Evolutionary conservation across 1,140 invertebrate species (phyloP), one percentile per base, ranked within the genome.

Genomic region (Agraylea sexmaculata): DNA sequence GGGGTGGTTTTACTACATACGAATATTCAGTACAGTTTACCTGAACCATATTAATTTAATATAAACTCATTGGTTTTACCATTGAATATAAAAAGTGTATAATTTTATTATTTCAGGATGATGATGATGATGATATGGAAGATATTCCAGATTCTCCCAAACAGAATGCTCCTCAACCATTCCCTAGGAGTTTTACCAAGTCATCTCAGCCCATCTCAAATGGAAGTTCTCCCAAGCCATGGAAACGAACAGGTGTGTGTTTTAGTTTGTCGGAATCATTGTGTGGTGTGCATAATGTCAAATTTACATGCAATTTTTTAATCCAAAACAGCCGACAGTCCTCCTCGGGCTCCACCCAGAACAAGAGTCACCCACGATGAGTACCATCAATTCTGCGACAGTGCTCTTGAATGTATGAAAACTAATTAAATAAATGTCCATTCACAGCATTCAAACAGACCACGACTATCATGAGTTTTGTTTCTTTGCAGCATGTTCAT

Each of bases 311-410:
- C 10, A 11, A 33, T 33, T 7, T 33, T 33, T 8, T 33, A n/a
- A 16, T 15, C 6, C 16, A 8, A 13, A 13, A 30, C 5, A 36
- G 30, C 56, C 55, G 51, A 55, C 52, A 54, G 40, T 40, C 53
- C 58, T 32, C 65, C 63, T 15, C 56, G 63, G 16, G 60, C 62
- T 36, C 64, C 64, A 42, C 64, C 64, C 25, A 58, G 64, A 43
- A 57, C 63, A 12, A 59, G 67, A 50, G 68, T 76, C 47, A 76
- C 74, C 3, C 69, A 75, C 53, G 75, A 80, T 56, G 80, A 83
- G 54, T 81, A 81, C 58, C 78, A 81, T 57, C 75, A 75, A 57
- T 81, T 80, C 64, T 80, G 75, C 62, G 80, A 82, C 64, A 69
- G 71, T 48, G 78, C 78, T 51, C 69, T 86, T 41, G 81, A 84